phyloP scores from a whole-genome alignment of 2,113 vertebrate genomes.

The Xenopus laevis region DNA sequence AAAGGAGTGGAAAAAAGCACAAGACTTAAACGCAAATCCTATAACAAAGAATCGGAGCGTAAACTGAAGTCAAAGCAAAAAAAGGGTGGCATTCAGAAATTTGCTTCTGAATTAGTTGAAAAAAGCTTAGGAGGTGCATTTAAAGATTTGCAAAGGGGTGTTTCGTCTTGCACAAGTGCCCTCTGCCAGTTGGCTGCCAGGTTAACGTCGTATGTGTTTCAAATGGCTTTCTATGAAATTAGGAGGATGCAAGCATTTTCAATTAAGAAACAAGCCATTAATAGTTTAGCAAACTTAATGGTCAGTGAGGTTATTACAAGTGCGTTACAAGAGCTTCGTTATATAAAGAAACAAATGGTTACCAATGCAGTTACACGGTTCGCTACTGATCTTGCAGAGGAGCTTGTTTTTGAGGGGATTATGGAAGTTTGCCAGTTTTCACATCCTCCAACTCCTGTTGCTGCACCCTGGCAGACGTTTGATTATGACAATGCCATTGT shows the following conservation, averaged over 20 bases:
- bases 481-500: slow-evolving; percentile 81
- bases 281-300: slow-evolving; percentile 81
- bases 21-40: slow-evolving; percentile 43
- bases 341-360: slow-evolving; percentile 90
- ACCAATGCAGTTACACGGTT: slow-evolving; percentile 82
- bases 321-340: slow-evolving; percentile 84
- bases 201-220: slow-evolving; percentile 89
- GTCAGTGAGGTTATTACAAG: slow-evolving; percentile 87
- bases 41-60: slow-evolving; percentile 49
- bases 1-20: slow-evolving; percentile 50
- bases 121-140: slow-evolving; percentile 90
- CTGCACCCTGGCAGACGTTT: slow-evolving; percentile 65
- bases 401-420: slow-evolving; percentile 93
- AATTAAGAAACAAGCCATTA: slow-evolving; percentile 84
- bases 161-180: slow-evolving; percentile 87
- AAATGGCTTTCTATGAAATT: slow-evolving; percentile 95
- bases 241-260: slow-evolving; percentile 81
- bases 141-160: slow-evolving; percentile 89
- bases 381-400: slow-evolving; percentile 89
- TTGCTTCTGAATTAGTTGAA: slow-evolving; percentile 88
- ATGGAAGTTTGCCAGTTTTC: slow-evolving; percentile 99
- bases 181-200: slow-evolving; percentile 87
- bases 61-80: slow-evolving; percentile 70
- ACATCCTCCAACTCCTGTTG: slow-evolving; percentile 77
- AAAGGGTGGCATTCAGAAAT: slow-evolving; percentile 87